Evolutionary conservation across 2,797 vertebrate genomes (phyloP), one percentile per base, ranked within the genome.

Genomic region (Eospalax fontanierii): DNA sequence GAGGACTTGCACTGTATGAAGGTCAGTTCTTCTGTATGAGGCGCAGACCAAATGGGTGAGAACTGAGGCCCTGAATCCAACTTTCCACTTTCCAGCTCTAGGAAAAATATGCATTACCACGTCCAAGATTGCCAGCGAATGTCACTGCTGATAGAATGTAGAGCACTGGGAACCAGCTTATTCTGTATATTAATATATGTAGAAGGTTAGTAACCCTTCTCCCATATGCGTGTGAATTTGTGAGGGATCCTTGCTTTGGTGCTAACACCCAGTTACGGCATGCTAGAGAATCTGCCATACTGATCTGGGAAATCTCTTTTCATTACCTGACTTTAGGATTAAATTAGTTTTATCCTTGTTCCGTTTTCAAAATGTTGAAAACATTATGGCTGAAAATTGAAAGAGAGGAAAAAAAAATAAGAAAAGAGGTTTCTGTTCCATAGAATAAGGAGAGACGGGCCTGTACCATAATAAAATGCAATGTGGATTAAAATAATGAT

Each of bases 261-360:
- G 6, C 63, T 63, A n/a, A 80, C 3, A 22, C 30, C 30, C 24
- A 85, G n/a, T 89, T n/a, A 57, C 11, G 35, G 84, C 21, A 84
- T 83, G 66, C 85, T 22, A 15, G 12, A 30, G n/a, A 87, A 57
- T 85, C 85, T 28, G 65, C 24, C 38, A 88, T 96, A 50, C 30
- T 89, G 80, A 70, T 61, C 87, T 82, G 54, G 81, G 28, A 59
- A 73, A 38, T 86, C 26, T 8, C 24, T 90, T 80, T 86, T 66
- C 4, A 59, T 80, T 74, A 57, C 65, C 40, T 50, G 46, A 68
- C 43, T 95, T 91, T 74, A 93, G 15, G 85, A 79, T 92, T 93
- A 80, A 81, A 95, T 88, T 83, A 76, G 5, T 59, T 40, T 21
- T 40, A 87, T 59, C 83, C 21, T 11, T 65, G 74, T 59, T 89